Base-by-base conservation (phyloP, 2,797 vertebrate species). In the Pelodytes ibericus region DNA sequence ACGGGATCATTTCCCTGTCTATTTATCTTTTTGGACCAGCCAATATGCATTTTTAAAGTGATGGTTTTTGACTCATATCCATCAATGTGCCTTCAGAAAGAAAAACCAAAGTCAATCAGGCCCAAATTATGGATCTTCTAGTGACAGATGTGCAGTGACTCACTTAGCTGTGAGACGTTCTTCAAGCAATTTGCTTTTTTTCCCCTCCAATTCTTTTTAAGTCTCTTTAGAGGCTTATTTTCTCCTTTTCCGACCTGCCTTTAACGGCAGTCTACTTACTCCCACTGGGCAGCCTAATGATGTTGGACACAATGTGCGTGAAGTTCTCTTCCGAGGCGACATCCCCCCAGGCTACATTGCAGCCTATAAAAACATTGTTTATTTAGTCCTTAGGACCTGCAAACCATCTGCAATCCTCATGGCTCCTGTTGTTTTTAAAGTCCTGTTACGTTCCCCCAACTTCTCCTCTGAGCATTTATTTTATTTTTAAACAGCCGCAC, bases 391-490 rank as follows among this genome's bases (percentile, higher is more conserved):
- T 84, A 66, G 79, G 74, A 84, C 84, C 84, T 81, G 41, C 77
- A 83, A 82, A 84, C 91, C 90, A 91, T 93, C 90, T 92, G 91
- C 80, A 87, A 87, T 84, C 83, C 88, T 86, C 84, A 84, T 77
- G 66, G 86, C 86, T 90, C 89, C 89, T 85, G 86, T 79, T 71
- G 88, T 87, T 90, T 91, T 88, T 82, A 84, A 91, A 91, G 88
- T 91, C 87, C 88, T 90, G 88, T 92, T 91, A 91, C 87, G 84
- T 88, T 89, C 87, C 84, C n/a, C 80, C 82, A 82, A 80, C 84
- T 88, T 90, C 87, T 90, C 86, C 89, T 89, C 75, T 26, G 65
- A 89, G 89, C 88, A 89, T 88, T n/a, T 84, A 86, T 87, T 90
- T 89, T 88, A 83, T 91, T 89, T 90, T 87, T 87, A 88, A 91